Conservation (phyloP, 2,797 vertebrate genomes). For the Phataginus tricuspis region DNA sequence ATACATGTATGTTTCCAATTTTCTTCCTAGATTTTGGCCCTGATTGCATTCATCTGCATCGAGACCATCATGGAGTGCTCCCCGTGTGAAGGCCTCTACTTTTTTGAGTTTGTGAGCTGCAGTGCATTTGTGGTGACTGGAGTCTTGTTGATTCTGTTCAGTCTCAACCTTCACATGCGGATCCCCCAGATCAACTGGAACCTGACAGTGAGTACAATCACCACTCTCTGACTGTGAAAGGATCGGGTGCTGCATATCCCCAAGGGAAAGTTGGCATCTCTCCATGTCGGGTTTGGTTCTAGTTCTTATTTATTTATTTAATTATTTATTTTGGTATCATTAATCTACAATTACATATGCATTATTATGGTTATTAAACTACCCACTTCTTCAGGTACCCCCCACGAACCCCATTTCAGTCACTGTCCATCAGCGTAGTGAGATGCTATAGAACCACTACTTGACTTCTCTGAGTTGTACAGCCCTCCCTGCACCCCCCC, state of each 20-base stretch:
- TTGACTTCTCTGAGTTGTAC: too few species aligned
- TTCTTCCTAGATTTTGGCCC: constrained; percentile 90
- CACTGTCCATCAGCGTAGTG: too few species aligned
- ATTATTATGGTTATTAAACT: too few species aligned
- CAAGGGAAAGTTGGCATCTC: not conserved
- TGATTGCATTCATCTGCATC: constrained; percentile 97
- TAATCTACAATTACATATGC: too few species aligned
- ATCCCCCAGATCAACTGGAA: constrained; percentile 98
- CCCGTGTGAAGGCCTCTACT: constrained; percentile 96
- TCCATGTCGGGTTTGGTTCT: not conserved
- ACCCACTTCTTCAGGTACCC: too few species aligned
- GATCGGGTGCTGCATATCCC: not conserved
- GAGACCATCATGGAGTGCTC: constrained; percentile 98
- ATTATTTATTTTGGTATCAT: too few species aligned
- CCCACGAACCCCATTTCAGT: too few species aligned
- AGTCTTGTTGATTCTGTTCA: constrained; percentile 94
- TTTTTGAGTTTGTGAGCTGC: constrained; percentile 99
- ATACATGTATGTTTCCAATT: constrained; percentile 62
- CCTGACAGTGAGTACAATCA: constrained; percentile 91
- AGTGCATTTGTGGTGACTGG: constrained; percentile 96
- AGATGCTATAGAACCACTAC: too few species aligned
- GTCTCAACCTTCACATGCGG: constrained; percentile 94
- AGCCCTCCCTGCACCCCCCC: too few species aligned
- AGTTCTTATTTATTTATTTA: not conserved
- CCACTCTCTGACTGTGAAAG: not conserved